phyloP scores from a whole-genome alignment of 2,113 vertebrate genomes.

The Anguilla rostrata region DNA sequence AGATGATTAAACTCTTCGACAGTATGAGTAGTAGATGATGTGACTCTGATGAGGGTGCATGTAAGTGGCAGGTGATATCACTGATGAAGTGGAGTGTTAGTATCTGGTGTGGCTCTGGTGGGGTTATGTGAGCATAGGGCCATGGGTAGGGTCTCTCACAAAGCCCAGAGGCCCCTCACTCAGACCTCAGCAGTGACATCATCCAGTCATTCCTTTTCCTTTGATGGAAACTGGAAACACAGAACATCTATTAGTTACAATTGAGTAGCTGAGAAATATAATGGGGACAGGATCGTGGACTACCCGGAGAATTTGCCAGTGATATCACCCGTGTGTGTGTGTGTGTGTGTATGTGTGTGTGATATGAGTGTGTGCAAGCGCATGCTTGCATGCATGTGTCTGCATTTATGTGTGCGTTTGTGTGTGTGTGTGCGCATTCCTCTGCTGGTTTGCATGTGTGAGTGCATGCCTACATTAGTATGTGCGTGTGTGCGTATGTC shows the following conservation, averaged over 20 bases:
- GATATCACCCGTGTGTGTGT: conserved; percentile 37
- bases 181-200: background rate
- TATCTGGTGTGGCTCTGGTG: no score
- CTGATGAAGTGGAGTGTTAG: no score
- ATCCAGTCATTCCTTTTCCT: background rate
- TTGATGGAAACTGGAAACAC: conserved; percentile 29
- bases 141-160: background rate
- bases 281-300: background rate
- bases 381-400: conserved; percentile 58
- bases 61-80: no score
- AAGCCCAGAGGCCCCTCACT: background rate
- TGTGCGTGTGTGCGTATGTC: conserved; percentile 36
- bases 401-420: background rate
- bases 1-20: no score
- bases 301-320: background rate
- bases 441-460: no score
- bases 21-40: no score
- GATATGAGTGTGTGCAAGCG: conserved; percentile 52
- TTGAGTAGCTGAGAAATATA: no score
- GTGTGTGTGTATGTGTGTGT: conserved; percentile 27
- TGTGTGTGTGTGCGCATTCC: no score
- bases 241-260: conserved; percentile 49
- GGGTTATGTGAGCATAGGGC: background rate
- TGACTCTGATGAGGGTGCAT: no score
- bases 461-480: no score